Conservation (phyloP, 1,140 invertebrate species). For the Heliconius hewitsoni region DNA sequence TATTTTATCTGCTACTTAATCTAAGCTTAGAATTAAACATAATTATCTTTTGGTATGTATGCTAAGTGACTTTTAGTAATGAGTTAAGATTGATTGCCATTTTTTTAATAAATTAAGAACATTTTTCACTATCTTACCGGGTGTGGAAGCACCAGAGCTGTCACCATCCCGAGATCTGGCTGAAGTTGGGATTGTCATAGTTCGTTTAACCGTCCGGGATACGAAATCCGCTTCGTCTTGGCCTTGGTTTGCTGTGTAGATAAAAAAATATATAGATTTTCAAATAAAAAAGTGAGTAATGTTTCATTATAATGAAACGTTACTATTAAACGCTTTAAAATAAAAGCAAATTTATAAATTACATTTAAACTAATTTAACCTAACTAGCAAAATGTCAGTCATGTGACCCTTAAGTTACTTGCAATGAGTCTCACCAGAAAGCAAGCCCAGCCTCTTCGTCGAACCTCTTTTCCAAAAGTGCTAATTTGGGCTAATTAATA, state of each 20-base stretch:
- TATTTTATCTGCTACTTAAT: too few relatives aligned
- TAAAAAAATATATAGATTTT: background rate
- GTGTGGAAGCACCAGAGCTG: constrained; percentile 64
- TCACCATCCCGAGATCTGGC: constrained; percentile 54
- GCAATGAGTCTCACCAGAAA: constrained; percentile 82
- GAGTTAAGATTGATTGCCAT: too few relatives aligned
- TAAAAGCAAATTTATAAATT: too few relatives aligned
- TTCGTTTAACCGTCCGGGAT: constrained; percentile 53
- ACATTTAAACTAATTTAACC: background rate
- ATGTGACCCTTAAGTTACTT: background rate
- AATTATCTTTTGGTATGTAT: too few relatives aligned
- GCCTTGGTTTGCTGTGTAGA: constrained; percentile 48
- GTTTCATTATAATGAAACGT: too few relatives aligned
- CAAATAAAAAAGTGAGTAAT: too few relatives aligned
- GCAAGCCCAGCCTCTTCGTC: constrained; percentile 93
- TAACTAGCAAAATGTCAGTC: background rate
- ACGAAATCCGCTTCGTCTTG: constrained; percentile 68
- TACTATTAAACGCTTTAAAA: too few relatives aligned
- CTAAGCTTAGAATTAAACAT: too few relatives aligned
- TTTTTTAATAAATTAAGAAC: too few relatives aligned
- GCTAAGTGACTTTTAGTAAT: too few relatives aligned
- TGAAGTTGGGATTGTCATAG: constrained; percentile 63
- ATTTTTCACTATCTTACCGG: constrained; percentile 47
- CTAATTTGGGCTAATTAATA: constrained; percentile 85
- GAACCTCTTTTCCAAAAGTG: constrained; percentile 90